Evolutionary conservation across 2,888 invertebrate species (phyloP).

Genomic region (Ochropleura plecta): DNA sequence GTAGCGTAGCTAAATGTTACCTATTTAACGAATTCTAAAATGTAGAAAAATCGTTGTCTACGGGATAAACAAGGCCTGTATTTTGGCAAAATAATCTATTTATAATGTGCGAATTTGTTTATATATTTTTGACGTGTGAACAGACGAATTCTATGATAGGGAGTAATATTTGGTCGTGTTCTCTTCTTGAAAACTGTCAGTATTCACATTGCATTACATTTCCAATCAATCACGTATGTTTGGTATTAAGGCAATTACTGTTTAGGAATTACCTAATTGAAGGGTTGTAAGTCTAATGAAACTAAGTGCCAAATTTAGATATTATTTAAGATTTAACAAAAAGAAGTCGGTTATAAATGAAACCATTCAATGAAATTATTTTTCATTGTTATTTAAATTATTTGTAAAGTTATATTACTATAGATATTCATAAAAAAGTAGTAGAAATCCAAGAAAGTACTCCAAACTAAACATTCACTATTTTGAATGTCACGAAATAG

Average conservation of each 20-base stretch:
- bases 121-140: background rate
- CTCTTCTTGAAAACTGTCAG: slow-evolving; percentile 1
- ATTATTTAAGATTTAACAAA: no score
- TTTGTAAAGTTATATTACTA: no score
- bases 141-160: background rate
- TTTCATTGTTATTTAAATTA: no score
- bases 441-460: no score
- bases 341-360: no score
- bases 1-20: slow-evolving; percentile 39
- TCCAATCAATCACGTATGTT: background rate
- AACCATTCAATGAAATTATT: no score
- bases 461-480: no score
- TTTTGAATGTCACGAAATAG: no score
- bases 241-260: background rate
- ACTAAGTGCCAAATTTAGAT: no score
- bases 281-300: no score
- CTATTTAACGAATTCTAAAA: slow-evolving; percentile 11
- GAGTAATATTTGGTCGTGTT: background rate
- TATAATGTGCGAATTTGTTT: background rate
- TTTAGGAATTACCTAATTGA: background rate
- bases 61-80: slow-evolving; percentile 17
- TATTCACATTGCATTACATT: background rate
- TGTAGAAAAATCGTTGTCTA: slow-evolving; percentile 24
- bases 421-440: no score
- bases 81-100: slow-evolving; percentile 13